Evolutionary conservation across 2,888 invertebrate species (phyloP), one percentile per base, ranked within the genome.

Genomic region (Limenitis camilla): DNA sequence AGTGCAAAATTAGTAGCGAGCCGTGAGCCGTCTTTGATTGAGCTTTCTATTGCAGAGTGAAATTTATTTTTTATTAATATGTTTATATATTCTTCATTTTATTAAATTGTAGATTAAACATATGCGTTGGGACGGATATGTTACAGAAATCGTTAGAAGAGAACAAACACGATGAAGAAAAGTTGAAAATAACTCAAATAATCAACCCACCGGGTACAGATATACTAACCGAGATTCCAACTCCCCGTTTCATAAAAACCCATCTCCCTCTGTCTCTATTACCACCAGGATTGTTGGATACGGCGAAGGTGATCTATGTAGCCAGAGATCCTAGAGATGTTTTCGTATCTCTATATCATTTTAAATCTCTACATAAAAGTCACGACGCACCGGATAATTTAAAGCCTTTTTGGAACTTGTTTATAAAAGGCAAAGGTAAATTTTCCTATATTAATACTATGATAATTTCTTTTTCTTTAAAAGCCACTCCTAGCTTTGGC

Each of bases 241-340:
- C 68, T 4, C 72, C 71, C 5, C 61, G 75, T 4, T 72, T 72
- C 40, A 58, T 70, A 31, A 71, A 70, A 54, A 91, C 92, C 0
- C 93, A 94, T 72, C 85, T 93, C 51, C 93, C 93, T 0, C 88
- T 92, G 44, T 91, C 91, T 42, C 76, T 93, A 10, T 67, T 94
- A 28, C 92, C 92, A 5, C 88, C 88, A 1, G 80, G 84, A 62
- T 69, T 91, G 6, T 66, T 90, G 58, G 74, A 87, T n/a, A 94
- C 68, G 30, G 70, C 51, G 3, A 55, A 49, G 29, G 81, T 94
- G 2, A 88, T 94, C 40, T 94, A 94, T 67, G 90, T 95, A 0
- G 92, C 93, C 0, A 87, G 95, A 52, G 93, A 95, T 78, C 94
- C 95, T 0, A 93, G 93, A 74, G 95, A 95, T 71, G 92, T 93